phyloP scores from a whole-genome alignment of 64 coral and sea anemone species.

The Porites australiensis region DNA sequence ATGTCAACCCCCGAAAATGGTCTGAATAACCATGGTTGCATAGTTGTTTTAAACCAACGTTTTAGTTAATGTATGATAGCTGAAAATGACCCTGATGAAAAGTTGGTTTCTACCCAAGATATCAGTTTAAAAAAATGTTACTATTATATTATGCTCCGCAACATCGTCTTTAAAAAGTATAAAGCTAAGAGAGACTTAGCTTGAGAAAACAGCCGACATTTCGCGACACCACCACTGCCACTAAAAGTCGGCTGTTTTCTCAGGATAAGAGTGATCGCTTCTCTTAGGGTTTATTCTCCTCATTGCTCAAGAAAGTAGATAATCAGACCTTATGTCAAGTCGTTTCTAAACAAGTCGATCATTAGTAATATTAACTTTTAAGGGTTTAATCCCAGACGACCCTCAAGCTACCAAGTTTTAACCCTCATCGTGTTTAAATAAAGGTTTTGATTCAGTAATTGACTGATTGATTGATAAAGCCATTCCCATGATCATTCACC shows the following conservation, averaged over 20 bases:
- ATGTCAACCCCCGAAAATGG: background rate
- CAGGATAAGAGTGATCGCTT: background rate
- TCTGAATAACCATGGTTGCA: background rate
- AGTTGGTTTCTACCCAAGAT: slow-evolving; percentile 6
- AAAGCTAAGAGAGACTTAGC: no score
- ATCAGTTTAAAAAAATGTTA: background rate
- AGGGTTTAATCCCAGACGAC: no score
- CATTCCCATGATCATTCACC: no score
- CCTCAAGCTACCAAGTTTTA: no score
- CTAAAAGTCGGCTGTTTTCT: no score
- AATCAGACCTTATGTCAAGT: background rate
- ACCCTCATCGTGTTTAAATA: no score
- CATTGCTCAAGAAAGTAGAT: background rate
- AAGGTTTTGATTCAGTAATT: no score
- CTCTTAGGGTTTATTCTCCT: background rate
- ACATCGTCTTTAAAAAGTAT: no score
- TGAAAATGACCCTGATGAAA: background rate
- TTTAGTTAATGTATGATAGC: background rate
- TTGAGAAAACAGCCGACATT: no score
- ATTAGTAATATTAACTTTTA: background rate
- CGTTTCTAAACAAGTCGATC: slow-evolving; percentile 3
- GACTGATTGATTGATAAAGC: no score
- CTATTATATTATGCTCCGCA: no score
- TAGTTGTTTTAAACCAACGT: background rate
- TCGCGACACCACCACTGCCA: no score